These are phyloP conservation scores for Gymnoscopelus braueri DNA, from an alignment of 2,797 vertebrate genomes.

Conservation along the genomic window DNA sequence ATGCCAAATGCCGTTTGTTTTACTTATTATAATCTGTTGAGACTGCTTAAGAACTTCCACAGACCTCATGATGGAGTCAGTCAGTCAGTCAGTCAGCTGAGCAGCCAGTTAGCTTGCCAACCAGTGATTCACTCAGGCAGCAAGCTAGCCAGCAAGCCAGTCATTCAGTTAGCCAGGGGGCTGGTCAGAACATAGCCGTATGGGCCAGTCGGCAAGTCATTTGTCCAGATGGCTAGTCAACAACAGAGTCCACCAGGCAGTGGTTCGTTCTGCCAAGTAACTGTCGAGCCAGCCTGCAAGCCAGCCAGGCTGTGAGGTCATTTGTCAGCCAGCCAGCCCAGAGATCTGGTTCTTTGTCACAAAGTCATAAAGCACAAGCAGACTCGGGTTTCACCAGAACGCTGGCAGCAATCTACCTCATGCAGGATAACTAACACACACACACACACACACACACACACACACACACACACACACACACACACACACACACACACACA, in stretches of 20 bases:
- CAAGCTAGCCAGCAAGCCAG: slow-evolving; percentile 29
- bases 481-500: too few species aligned
- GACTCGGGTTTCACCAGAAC: slow-evolving; percentile 8
- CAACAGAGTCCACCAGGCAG: slow-evolving; percentile 42
- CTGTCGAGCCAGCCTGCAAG: slow-evolving; percentile 25
- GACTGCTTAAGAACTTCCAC: slow-evolving; percentile 28
- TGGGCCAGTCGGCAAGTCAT: slow-evolving; percentile 39
- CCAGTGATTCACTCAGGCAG: slow-evolving; percentile 42
- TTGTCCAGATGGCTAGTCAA: slow-evolving; percentile 32
- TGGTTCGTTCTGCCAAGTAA: too few species aligned
- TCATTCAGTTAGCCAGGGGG: neutral
- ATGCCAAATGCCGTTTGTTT: neutral
- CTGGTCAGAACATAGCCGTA: too few species aligned
- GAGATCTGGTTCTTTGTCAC: neutral
- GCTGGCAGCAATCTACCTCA: neutral
- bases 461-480: neutral
- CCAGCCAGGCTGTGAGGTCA: neutral
- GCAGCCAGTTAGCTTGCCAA: slow-evolving; percentile 33
- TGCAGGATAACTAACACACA: neutral
- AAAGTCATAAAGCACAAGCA: slow-evolving; percentile 1
- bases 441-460: neutral
- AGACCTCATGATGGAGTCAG: slow-evolving; percentile 48
- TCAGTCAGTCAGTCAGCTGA: slow-evolving; percentile 49
- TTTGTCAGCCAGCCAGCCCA: neutral
- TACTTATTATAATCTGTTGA: slow-evolving; percentile 9